Evolutionary conservation across 1,140 invertebrate genomes (phyloP), one percentile per base, ranked within the genome.

Genomic region (Diploscapter pachys): DNA sequence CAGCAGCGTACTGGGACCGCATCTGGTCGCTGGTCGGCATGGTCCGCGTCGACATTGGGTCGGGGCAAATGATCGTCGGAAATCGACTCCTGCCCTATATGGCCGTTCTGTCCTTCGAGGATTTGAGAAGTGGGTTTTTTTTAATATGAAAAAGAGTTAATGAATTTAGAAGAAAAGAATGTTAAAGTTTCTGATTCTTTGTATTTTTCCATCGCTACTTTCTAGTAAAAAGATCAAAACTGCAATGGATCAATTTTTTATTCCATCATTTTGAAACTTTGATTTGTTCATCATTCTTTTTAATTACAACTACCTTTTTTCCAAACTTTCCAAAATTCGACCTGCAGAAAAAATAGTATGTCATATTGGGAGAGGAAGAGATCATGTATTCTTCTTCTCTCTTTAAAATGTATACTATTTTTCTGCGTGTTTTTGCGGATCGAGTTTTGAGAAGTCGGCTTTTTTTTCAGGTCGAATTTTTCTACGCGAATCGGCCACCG

Each of bases 11-110:
- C 4, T 85, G 83, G 75, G 93, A 93, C 3, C 82, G 76, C 31
- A 97, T 96, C 94, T 89, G 95, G 80, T 94, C 97, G 88, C 89
- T 99, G 64, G 94, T 98, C 83, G 96, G 96, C 64, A 93, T 96
- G 51, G 96, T 97, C 72, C 98, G 97, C 89, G 88, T 96, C 62
- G 94, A 98, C 84, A 90, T 98, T 62, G 92, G 91, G 73, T 91
- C 91, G 59, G 94, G 93, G 67, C 90, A 94, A 76, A 88, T 96
- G 75, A 93, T 98, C 11, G 97, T 98, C 88, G 96, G 96, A n/a
- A 99, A 98, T 88, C 90, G 93, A 59, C 87, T 96, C 71, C 90
- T 97, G 4, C 95, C 96, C 0, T 95, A 93, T 11, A 96, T 94
- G 3, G 87, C 98, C 52, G 93, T 93, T 4, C 90, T 97, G 80